Evolutionary conservation across 2,888 invertebrate species (phyloP).

Genomic region (Leucania comma): DNA sequence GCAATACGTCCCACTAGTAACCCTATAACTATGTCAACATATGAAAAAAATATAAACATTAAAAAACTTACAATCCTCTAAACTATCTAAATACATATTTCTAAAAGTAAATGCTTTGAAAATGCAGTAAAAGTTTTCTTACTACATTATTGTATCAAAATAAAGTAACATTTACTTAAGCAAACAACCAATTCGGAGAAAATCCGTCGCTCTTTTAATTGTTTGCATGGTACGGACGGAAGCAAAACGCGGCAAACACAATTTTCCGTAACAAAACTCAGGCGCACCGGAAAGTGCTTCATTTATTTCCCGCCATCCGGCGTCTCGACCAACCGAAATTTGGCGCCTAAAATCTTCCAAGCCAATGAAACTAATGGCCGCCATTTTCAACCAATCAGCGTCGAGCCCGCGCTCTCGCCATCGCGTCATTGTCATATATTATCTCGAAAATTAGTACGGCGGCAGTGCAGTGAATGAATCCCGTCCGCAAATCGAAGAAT

Average conservation of each 20-base stretch:
- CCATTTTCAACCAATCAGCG: slow-evolving; percentile 88
- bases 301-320: slow-evolving; percentile 89
- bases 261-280: slow-evolving; percentile 87
- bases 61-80: too few relatives aligned
- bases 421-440: slow-evolving; percentile 89
- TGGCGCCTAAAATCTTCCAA: slow-evolving; percentile 85
- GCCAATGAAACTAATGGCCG: slow-evolving; percentile 86
- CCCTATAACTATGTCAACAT: neutral
- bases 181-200: slow-evolving; percentile 44
- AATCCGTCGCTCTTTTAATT: slow-evolving; percentile 61
- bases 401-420: slow-evolving; percentile 89
- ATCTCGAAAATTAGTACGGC: slow-evolving; percentile 90
- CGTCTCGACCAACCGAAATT: slow-evolving; percentile 89
- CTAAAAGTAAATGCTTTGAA: neutral
- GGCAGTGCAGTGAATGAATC: slow-evolving; percentile 89
- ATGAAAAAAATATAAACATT: neutral
- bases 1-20: too few relatives aligned
- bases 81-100: neutral
- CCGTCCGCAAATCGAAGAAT: slow-evolving; percentile 88
- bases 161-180: slow-evolving; percentile 26
- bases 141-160: slow-evolving; percentile 3
- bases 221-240: slow-evolving; percentile 71
- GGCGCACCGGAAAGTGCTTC: slow-evolving; percentile 86
- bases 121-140: neutral
- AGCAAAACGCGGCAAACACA: slow-evolving; percentile 83